Conservation (phyloP, 1,140 invertebrate species). For the Ctenoplectra terminalis region DNA sequence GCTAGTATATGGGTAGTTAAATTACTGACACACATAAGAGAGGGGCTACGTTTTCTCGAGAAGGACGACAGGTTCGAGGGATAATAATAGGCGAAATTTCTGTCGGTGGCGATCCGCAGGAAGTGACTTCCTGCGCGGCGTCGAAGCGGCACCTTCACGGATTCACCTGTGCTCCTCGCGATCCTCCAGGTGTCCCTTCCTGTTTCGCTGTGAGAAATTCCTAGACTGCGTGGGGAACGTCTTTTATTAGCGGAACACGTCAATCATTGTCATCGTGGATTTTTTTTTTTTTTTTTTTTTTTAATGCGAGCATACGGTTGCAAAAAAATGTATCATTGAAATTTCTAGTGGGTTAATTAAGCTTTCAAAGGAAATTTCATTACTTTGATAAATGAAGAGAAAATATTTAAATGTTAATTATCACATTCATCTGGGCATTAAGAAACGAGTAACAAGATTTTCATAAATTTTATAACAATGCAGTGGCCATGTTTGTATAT, state of each 20-base stretch:
- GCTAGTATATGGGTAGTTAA: too few relatives aligned
- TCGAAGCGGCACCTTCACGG: conserved; percentile 54
- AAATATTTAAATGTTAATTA: too few relatives aligned
- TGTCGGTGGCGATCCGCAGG: conserved; percentile 61
- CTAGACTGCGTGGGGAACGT: conserved; percentile 9
- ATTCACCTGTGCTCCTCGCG: conserved; percentile 50
- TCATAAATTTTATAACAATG: too few relatives aligned
- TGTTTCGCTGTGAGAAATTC: conserved; percentile 64
- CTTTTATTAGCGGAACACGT: conserved; percentile 23
- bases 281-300: too few relatives aligned
- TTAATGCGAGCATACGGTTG: not conserved
- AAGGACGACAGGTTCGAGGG: conserved; percentile 33
- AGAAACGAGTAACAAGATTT: too few relatives aligned
- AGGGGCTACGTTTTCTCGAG: not conserved
- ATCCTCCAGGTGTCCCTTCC: conserved; percentile 67
- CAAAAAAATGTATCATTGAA: not conserved
- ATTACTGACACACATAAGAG: not conserved
- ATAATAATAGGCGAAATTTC: conserved; percentile 67
- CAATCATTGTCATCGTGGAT: conserved; percentile 3
- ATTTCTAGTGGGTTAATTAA: not conserved
- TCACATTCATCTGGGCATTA: too few relatives aligned
- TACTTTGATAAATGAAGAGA: not conserved
- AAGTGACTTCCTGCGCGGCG: conserved; percentile 62
- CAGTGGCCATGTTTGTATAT: too few relatives aligned
- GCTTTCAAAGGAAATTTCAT: not conserved